Conservation (phyloP, 2,888 invertebrate species). For the Ormyrus rosae region DNA sequence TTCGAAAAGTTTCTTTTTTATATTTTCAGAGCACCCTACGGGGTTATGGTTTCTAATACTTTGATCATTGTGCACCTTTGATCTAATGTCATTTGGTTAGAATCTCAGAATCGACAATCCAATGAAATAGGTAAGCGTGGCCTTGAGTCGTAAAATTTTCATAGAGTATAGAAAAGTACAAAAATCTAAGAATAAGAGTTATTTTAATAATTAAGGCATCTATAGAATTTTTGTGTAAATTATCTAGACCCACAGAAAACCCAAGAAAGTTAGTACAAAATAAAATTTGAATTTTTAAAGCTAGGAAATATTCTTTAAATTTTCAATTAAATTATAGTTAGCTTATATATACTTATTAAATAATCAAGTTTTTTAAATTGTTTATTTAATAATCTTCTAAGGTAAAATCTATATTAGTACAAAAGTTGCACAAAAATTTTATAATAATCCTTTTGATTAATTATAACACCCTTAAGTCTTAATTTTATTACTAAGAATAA, state of each 20-base stretch:
- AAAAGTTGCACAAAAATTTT: neutral
- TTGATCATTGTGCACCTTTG: conserved; percentile 71
- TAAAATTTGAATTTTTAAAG: too few relatives aligned
- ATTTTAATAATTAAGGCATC: conserved; percentile 30
- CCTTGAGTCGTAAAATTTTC: conserved; percentile 25
- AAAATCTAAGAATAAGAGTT: conserved; percentile 13
- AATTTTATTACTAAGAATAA: conserved; percentile 11
- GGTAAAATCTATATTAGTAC: neutral
- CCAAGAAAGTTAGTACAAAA: neutral
- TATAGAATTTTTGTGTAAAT: conserved; percentile 14
- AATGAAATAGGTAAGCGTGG: conserved; percentile 55
- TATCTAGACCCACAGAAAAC: neutral
- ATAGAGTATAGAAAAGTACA: conserved; percentile 10
- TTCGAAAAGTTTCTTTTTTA: conserved; percentile 58
- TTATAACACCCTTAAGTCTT: conserved; percentile 33
- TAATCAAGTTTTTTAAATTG: neutral
- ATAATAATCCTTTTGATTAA: conserved; percentile 19
- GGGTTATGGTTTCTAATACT: conserved; percentile 65
- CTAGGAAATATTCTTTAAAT: too few relatives aligned
- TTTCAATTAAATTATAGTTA: neutral
- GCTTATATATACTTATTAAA: neutral
- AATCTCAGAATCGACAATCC: conserved; percentile 43
- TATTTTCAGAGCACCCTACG: conserved; percentile 72
- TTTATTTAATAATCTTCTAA: neutral
- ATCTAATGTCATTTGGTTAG: conserved; percentile 63